A percentile compares a stretch with the other conserved stretches of the same genome.
phyloP scores from a whole-genome alignment of 2,888 invertebrate genomes.

The Stenotaenia linearis region DNA sequence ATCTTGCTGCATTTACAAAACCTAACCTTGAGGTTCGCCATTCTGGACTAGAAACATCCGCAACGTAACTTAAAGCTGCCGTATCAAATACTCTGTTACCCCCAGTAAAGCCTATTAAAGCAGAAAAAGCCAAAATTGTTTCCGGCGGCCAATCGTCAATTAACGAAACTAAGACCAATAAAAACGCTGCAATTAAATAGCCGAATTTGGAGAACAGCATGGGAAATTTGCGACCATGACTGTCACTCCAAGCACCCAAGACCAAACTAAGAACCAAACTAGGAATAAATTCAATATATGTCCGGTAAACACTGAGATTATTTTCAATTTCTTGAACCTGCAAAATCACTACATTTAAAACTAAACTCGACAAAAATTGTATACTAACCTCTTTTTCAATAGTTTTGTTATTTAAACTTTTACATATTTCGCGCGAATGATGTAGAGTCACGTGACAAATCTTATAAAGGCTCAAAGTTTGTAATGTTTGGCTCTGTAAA shows the following conservation, averaged over 20 bases:
- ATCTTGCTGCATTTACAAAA: not conserved
- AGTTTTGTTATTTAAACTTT: not conserved
- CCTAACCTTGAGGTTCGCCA: not conserved
- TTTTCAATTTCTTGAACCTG: not conserved
- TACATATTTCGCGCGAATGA: not conserved
- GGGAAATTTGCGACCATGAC: not conserved
- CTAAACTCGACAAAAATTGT: not conserved
- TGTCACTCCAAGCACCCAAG: slow-evolving; percentile 19
- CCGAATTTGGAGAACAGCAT: not conserved
- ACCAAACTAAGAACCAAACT: not conserved
- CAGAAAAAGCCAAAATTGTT: not conserved
- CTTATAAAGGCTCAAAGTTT: not conserved
- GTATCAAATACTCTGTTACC: not conserved
- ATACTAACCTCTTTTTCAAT: not conserved
- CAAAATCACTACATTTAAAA: not conserved
- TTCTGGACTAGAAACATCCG: not conserved
- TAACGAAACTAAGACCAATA: not conserved
- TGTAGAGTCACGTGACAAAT: not conserved
- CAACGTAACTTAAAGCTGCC: not conserved
- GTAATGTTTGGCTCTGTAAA: not conserved
- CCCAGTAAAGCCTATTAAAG: not conserved
- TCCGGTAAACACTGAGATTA: not conserved
- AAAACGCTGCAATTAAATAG: not conserved
- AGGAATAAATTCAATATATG: not conserved
- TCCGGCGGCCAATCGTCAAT: not conserved